Percentiles rank a stretch among this genome's conserved stretches.
These are phyloP conservation scores for Melipona bicolor DNA, from an alignment of 2,888 invertebrate genomes.

Conservation along the genomic window DNA sequence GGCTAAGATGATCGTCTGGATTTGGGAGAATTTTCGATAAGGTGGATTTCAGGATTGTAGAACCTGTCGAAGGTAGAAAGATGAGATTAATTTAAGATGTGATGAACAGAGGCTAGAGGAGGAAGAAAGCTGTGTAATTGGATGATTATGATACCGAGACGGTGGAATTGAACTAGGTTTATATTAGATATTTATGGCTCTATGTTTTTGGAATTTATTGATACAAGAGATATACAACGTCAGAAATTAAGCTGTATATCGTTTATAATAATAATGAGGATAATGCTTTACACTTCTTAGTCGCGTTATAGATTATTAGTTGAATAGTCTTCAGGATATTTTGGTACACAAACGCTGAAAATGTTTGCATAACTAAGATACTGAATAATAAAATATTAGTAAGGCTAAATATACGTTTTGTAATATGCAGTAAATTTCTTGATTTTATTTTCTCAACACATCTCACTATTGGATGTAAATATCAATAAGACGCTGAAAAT, in stretches of 20 bases:
- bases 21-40: conserved; percentile 19
- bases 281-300: no score
- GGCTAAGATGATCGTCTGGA: conserved; percentile 44
- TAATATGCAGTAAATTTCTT: background rate
- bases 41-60: background rate
- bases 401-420: no score
- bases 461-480: background rate
- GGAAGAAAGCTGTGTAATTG: background rate
- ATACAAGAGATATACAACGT: background rate
- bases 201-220: background rate
- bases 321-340: no score
- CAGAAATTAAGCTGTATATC: background rate
- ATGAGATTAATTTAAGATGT: background rate
- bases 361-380: no score
- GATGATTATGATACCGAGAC: background rate
- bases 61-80: background rate
- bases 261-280: background rate
- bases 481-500: background rate
- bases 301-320: no score
- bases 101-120: conserved; percentile 14
- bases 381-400: no score
- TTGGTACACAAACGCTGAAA: no score
- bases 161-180: background rate
- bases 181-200: conserved; percentile 5
- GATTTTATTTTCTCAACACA: background rate